Evolutionary conservation across 2,888 invertebrate genomes (phyloP).

Genomic region (Drosophila mercatorum): DNA sequence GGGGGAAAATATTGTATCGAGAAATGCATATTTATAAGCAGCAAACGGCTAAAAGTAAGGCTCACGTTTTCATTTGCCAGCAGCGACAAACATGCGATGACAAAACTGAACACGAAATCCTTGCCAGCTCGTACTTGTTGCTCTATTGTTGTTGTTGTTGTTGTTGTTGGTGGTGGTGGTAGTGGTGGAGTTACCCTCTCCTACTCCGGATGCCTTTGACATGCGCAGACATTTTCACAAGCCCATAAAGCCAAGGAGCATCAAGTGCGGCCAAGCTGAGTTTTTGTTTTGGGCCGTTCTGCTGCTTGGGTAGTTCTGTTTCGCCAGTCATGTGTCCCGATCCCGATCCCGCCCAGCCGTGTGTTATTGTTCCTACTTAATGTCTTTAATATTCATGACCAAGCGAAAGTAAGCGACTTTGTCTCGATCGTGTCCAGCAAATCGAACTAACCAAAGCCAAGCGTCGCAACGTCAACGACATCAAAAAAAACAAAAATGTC

Average conservation of each 20-base stretch:
- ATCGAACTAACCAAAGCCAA: conserved; percentile 57
- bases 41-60: conserved; percentile 53
- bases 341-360: conserved; percentile 16
- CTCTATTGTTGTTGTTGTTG: conserved; percentile 27
- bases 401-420: conserved; percentile 82
- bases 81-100: conserved; percentile 72
- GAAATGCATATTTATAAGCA: conserved; percentile 77
- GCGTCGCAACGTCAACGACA: conserved; percentile 54
- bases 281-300: conserved; percentile 14
- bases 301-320: conserved; percentile 17
- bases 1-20: conserved; percentile 46
- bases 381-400: conserved; percentile 81
- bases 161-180: no score
- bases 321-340: conserved; percentile 45
- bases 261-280: conserved; percentile 64
- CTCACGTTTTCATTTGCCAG: conserved; percentile 76
- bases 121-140: conserved; percentile 47
- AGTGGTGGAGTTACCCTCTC: conserved; percentile 1
- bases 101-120: conserved; percentile 81
- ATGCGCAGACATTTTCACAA: conserved; percentile 78
- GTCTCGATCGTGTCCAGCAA: conserved; percentile 79
- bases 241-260: conserved; percentile 72
- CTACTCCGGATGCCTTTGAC: conserved; percentile 61
- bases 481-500: conserved; percentile 39
- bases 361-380: conserved; percentile 79